These are phyloP conservation scores for Alca torda DNA, from an alignment of 2,797 vertebrate species.

Conservation along the genomic window DNA sequence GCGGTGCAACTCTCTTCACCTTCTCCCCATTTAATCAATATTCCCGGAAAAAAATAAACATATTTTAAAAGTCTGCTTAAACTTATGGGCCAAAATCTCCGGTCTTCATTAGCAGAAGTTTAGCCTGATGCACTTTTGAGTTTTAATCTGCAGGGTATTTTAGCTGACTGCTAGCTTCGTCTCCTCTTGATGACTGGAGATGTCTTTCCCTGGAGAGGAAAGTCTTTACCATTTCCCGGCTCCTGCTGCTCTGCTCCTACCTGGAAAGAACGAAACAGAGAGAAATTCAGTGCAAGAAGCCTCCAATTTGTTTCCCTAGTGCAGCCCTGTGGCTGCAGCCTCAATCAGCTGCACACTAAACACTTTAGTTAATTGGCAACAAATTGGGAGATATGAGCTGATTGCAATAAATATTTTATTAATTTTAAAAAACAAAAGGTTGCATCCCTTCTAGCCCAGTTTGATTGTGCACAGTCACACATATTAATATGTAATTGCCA, in stretches of 20 bases:
- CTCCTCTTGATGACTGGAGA: neutral
- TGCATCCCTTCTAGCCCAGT: slow-evolving; percentile 20
- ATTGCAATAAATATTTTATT: slow-evolving; percentile 66
- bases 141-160: neutral
- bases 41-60: fast-evolving
- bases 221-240: neutral
- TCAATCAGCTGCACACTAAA: slow-evolving; percentile 46
- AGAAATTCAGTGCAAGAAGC: neutral
- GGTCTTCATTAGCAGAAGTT: neutral
- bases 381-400: slow-evolving; percentile 53
- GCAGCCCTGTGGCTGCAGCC: neutral
- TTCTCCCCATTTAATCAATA: neutral
- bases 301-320: neutral
- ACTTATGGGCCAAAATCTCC: neutral
- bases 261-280: neutral
- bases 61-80: neutral
- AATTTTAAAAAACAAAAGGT: slow-evolving; percentile 57
- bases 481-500: slow-evolving; percentile 50
- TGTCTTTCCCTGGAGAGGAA: neutral
- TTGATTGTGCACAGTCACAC: slow-evolving; percentile 46
- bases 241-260: neutral
- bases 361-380: slow-evolving; percentile 59
- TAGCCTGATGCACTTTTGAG: neutral
- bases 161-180: neutral
- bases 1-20: neutral